Evolutionary conservation across 2,113 vertebrate species (phyloP).

Genomic region (Rhea americana): DNA sequence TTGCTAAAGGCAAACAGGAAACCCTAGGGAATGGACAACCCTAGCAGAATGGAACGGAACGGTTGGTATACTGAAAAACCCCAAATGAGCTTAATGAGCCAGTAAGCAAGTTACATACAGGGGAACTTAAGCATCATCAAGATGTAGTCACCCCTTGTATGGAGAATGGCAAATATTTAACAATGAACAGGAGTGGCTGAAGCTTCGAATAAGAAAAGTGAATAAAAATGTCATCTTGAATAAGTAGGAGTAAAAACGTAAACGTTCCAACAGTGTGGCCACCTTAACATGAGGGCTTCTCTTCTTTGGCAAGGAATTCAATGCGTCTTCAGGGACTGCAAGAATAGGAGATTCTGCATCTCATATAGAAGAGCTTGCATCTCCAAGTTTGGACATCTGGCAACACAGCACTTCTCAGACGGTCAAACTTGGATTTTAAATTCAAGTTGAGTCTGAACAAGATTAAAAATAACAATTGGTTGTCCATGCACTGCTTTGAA

Average conservation of each 20-base stretch:
- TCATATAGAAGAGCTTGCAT: neutral
- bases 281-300: neutral
- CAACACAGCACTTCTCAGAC: neutral
- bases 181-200: neutral
- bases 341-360: neutral
- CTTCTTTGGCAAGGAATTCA: neutral
- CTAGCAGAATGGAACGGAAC: neutral
- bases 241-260: neutral
- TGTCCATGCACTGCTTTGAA: neutral
- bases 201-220: neutral
- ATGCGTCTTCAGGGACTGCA: neutral
- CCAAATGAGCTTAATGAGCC: constrained; percentile 32
- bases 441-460: neutral
- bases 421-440: neutral
- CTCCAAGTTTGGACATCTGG: neutral
- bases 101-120: neutral
- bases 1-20: constrained; percentile 19
- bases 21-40: neutral
- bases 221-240: neutral
- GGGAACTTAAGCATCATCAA: constrained; percentile 32
- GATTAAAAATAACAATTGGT: neutral
- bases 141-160: constrained; percentile 33
- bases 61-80: constrained; percentile 34
- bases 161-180: neutral
- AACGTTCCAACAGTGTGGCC: neutral